These are phyloP conservation scores for Falco peregrinus DNA, from an alignment of 2,797 vertebrate genomes.

Conservation along the genomic window DNA sequence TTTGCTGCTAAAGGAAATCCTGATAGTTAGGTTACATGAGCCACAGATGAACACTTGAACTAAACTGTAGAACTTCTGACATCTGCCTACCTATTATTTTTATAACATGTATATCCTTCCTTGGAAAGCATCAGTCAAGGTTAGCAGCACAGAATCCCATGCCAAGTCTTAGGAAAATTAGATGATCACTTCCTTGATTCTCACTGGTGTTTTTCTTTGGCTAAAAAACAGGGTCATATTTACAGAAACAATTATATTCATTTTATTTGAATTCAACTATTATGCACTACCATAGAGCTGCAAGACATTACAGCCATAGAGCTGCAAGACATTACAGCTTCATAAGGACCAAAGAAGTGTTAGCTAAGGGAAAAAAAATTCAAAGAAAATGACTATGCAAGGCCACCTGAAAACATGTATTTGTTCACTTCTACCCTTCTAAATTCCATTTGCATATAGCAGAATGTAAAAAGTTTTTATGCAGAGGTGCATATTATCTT, in stretches of 20 bases:
- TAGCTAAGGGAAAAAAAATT: not conserved
- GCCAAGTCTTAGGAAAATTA: not conserved
- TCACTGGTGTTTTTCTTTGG: rapidly evolving
- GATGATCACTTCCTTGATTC: not conserved
- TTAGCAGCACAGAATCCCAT: not conserved
- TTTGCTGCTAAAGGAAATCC: not conserved
- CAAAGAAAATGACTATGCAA: not conserved
- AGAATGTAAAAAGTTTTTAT: not conserved
- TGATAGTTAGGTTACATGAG: not conserved
- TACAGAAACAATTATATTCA: not conserved
- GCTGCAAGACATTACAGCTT: not conserved
- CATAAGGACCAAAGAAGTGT: not conserved
- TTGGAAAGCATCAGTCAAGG: not conserved
- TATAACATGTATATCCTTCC: not conserved
- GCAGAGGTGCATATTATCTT: not conserved
- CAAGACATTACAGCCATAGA: no score
- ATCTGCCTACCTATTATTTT: not conserved
- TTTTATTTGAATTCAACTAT: not conserved
- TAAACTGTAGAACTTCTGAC: not conserved
- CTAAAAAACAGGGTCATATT: not conserved
- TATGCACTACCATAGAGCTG: not conserved
- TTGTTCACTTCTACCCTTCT: not conserved
- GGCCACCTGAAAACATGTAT: not conserved
- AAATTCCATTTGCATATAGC: not conserved
- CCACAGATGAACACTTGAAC: not conserved